Evolutionary conservation across 2,797 vertebrate genomes (phyloP), one percentile per base, ranked within the genome.

Genomic region (Chromis chromis): DNA sequence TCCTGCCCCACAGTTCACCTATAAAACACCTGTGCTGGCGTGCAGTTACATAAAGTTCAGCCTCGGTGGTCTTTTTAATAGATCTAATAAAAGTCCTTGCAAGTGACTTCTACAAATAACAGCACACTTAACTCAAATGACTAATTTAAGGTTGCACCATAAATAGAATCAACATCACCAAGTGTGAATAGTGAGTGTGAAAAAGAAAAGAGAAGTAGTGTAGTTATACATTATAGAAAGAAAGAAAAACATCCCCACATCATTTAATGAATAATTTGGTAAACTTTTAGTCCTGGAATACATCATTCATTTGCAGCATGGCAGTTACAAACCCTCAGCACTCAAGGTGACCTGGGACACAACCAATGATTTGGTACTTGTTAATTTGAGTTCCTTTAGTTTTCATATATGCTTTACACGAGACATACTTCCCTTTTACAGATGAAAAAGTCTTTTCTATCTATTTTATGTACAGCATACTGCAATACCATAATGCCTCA

Each of bases 401-500:
- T 88, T 83, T 80, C 63, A 76, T 88, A 82, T 76, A 83, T 72
- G 81, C 70, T 92, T 89, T 85, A 90, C 88, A 91, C 84, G 76
- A 77, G 79, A 88, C 88, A 81, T 76, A 84, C 84, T 91, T 94
- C 92, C 92, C 92, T 94, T 93, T 92, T 71, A 88, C 81, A 82
- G 83, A 85, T 89, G 88, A 91, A 91, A 92, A 92, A 87, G 77
- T 89, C 36, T 77, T 82, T 81, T 88, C 88, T 89, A 92, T 90
- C 87, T 91, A 93, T 88, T 83, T 84, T 92, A 93, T 93, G 91
- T 92, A 94, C 91, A 94, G 85, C 87, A 92, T 92, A 93, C 88
- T 86, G 88, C 88, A 90, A 91, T 89, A 92, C 81, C 86, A 90
- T 89, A 91, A 93, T 91, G 91, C 90, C 91, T 92, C 88, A 76